Evolutionary conservation across 2,113 vertebrate species (phyloP).

Genomic region (Chaenogobius annularis): DNA sequence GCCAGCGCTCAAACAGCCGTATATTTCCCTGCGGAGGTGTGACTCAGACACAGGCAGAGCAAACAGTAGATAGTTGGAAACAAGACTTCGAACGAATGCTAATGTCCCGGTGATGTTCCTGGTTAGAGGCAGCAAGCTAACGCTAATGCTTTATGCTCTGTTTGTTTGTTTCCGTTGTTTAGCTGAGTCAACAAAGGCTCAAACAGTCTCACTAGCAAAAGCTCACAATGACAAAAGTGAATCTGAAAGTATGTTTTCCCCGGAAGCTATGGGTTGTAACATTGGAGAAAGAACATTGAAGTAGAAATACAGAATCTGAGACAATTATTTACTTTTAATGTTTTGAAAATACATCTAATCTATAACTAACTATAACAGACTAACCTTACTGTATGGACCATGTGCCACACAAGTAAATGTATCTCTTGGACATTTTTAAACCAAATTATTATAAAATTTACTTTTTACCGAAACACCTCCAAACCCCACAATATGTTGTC

Average conservation of each 20-base stretch:
- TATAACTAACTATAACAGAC: not conserved
- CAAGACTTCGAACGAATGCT: slow-evolving; percentile 4
- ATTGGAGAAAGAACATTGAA: not conserved
- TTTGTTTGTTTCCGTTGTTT: not conserved
- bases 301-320: not conserved
- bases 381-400: not conserved
- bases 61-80: slow-evolving; percentile 11
- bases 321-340: not conserved
- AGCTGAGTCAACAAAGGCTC: slow-evolving; percentile 4
- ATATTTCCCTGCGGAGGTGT: slow-evolving; percentile 14
- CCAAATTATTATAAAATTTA: not conserved
- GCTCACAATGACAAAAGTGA: slow-evolving; percentile 1
- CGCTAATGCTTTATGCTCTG: not conserved
- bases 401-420: not conserved
- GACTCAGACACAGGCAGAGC: slow-evolving; percentile 8
- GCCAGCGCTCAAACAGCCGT: slow-evolving; percentile 1
- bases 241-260: not conserved
- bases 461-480: too few species aligned
- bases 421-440: not conserved
- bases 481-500: not conserved
- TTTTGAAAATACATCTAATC: not conserved
- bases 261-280: not conserved
- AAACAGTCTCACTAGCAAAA: not conserved
- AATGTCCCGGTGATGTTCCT: not conserved
- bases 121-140: not conserved